A percentile compares a stretch with the other conserved stretches of the same genome.
phyloP scores from a whole-genome alignment of 2,888 invertebrate genomes.

The Caenorhabditis japonica region DNA sequence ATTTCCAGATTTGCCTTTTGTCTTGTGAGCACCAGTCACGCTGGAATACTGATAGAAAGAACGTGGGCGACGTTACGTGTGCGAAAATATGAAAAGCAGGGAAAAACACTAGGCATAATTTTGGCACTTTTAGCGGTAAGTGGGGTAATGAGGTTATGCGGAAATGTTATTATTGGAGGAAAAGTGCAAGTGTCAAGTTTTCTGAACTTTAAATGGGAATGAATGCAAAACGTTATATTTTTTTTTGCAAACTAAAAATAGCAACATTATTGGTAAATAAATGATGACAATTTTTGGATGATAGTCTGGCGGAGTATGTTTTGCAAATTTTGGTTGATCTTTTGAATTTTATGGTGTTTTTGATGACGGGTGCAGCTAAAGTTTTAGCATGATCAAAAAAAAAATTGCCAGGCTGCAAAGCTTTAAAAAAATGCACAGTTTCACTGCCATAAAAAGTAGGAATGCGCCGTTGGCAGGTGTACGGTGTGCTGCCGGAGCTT shows the following conservation, averaged over 20 bases:
- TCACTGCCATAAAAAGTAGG: too few relatives aligned
- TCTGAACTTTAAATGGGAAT: background rate
- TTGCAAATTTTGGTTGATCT: too few relatives aligned
- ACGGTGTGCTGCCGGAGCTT: too few relatives aligned
- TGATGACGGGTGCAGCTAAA: too few relatives aligned
- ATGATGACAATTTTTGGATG: too few relatives aligned
- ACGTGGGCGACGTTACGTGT: conserved; percentile 36
- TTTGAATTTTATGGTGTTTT: too few relatives aligned
- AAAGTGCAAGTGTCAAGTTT: background rate
- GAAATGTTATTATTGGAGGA: background rate
- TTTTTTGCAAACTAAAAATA: background rate
- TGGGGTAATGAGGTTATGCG: background rate
- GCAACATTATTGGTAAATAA: background rate
- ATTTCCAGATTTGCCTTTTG: conserved; percentile 34
- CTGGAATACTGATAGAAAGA: conserved; percentile 37
- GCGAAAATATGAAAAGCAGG: conserved; percentile 35
- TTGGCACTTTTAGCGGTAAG: conserved; percentile 38
- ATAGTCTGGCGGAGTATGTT: too few relatives aligned
- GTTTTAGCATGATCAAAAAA: too few relatives aligned
- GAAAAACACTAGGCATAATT: conserved; percentile 26
- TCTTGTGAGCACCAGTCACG: conserved; percentile 38
- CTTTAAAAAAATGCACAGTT: too few relatives aligned
- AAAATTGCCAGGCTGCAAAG: too few relatives aligned
- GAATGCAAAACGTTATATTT: background rate
- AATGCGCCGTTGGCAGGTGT: too few relatives aligned